Conservation (phyloP, 1,140 invertebrate species). For the Brachionus manjavacas region DNA sequence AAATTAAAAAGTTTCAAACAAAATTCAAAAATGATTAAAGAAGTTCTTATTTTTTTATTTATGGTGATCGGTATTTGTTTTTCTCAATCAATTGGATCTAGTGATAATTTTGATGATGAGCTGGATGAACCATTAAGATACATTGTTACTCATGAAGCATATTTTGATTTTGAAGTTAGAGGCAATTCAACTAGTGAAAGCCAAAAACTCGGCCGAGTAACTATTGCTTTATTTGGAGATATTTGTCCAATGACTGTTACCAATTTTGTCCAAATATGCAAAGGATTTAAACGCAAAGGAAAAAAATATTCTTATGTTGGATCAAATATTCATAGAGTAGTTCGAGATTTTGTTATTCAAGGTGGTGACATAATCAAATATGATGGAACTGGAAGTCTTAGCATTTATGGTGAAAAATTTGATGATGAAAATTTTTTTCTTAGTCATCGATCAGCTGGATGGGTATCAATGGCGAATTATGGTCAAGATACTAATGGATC, state of each 20-base stretch:
- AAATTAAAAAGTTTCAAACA: not conserved
- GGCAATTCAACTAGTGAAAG: constrained; percentile 43
- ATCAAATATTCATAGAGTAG: constrained; percentile 78
- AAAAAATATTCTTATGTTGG: constrained; percentile 51
- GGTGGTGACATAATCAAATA: constrained; percentile 15
- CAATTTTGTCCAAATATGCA: constrained; percentile 49
- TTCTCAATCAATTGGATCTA: not conserved
- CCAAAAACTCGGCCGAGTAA: constrained; percentile 47
- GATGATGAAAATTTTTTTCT: constrained; percentile 52
- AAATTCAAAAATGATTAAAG: not conserved
- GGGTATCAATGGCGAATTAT: constrained; percentile 53
- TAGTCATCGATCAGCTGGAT: constrained; percentile 49
- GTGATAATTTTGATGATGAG: not conserved
- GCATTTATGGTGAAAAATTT: constrained; percentile 85
- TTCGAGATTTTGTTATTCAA: constrained; percentile 76
- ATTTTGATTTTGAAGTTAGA: constrained; percentile 44
- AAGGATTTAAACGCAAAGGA: constrained; percentile 20
- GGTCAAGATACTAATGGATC: constrained; percentile 55
- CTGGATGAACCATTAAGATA: not conserved
- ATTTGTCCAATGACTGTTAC: constrained; percentile 54
- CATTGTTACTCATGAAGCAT: constrained; percentile 17
- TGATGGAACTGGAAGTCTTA: constrained; percentile 56
- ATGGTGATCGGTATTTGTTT: not conserved
- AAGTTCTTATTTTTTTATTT: not conserved
- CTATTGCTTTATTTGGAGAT: constrained; percentile 56